Percentiles rank a stretch among this genome's conserved stretches.
These are phyloP conservation scores for Sternotherus odoratus DNA, from an alignment of 2,797 vertebrate species.

Conservation along the genomic window DNA sequence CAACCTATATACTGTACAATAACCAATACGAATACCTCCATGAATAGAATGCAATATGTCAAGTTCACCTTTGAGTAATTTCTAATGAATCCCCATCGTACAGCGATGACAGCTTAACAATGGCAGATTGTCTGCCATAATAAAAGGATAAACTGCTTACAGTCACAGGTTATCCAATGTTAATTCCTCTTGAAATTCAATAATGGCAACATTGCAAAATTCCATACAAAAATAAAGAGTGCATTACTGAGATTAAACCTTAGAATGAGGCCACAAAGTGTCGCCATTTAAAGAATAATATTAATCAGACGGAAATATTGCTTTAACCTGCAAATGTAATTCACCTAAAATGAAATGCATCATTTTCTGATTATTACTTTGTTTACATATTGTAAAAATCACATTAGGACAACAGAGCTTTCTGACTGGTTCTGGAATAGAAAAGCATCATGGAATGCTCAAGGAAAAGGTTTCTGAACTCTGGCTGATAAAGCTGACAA, in stretches of 20 bases:
- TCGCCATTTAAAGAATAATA: neutral
- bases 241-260: neutral
- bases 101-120: slow-evolving; percentile 7
- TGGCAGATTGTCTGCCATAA: neutral
- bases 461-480: neutral
- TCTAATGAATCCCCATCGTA: slow-evolving; percentile 7
- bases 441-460: neutral
- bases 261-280: neutral
- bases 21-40: neutral
- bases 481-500: neutral
- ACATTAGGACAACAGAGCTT: neutral
- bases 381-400: neutral
- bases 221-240: neutral
- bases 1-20: neutral
- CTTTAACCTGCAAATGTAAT: neutral
- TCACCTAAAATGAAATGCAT: neutral
- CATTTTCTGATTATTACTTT: neutral
- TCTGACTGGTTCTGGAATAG: neutral
- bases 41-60: neutral
- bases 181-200: slow-evolving; percentile 10
- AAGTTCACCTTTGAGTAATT: slow-evolving; percentile 3
- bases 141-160: slow-evolving; percentile 13
- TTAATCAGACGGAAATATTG: neutral
- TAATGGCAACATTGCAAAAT: neutral
- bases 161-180: neutral